Evolutionary conservation across 37 sponge, comb jelly and placozoan genomes (phyloP).

Genomic region (Halisarca cf. caerulea): DNA sequence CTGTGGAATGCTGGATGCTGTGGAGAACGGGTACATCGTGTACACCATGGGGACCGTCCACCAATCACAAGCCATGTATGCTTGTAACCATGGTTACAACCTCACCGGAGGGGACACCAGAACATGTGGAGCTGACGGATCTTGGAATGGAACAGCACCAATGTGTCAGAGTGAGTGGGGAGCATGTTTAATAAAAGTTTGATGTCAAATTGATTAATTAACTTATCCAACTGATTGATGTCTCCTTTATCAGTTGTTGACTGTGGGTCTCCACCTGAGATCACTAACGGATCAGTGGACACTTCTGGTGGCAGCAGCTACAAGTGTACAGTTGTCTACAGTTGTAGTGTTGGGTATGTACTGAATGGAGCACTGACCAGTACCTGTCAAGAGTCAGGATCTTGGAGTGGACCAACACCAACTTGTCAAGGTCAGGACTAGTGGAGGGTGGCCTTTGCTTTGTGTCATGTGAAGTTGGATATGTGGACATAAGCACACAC

Average conservation of each 20-base stretch:
- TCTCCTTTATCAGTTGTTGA: background rate
- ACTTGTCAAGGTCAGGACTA: background rate
- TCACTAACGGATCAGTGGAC: background rate
- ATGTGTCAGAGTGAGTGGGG: background rate
- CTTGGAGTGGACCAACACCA: background rate
- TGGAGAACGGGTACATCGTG: background rate
- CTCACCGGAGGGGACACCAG: background rate
- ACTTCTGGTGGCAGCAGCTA: background rate
- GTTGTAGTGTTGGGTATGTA: background rate
- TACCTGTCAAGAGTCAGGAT: background rate
- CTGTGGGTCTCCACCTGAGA: background rate
- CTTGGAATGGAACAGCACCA: constrained; percentile 1
- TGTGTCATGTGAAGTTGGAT: too few relatives aligned
- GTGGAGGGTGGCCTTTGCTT: too few relatives aligned
- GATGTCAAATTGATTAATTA: background rate
- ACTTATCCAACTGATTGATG: background rate
- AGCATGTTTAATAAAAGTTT: background rate
- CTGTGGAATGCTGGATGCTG: background rate
- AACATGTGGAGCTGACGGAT: background rate
- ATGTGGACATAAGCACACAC: too few relatives aligned
- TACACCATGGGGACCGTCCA: background rate
- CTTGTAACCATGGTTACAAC: constrained; percentile 10
- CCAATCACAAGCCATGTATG: background rate
- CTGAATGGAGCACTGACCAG: background rate
- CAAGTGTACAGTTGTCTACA: constrained; percentile 2